A percentile compares a stretch with the other conserved stretches of the same genome.
These are phyloP conservation scores for Drosophila erecta DNA, from an alignment of 1,140 invertebrate species.

Conservation along the genomic window DNA sequence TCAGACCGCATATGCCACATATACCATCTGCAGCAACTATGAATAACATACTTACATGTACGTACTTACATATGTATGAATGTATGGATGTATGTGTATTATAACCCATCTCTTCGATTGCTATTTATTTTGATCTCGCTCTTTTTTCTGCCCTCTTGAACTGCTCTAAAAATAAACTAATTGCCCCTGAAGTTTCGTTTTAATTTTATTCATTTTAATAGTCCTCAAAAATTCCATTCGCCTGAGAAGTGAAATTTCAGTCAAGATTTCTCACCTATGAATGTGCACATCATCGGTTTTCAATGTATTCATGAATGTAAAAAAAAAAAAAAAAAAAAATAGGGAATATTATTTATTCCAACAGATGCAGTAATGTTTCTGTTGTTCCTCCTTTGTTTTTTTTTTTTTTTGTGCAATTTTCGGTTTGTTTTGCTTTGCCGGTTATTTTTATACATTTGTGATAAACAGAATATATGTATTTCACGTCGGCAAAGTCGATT, in stretches of 20 bases:
- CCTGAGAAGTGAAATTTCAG: slow-evolving; percentile 26
- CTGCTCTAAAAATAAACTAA: slow-evolving; percentile 36
- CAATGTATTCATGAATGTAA: not conserved
- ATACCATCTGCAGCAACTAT: too few species aligned
- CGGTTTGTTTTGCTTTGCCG: slow-evolving; percentile 27
- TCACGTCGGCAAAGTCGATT: slow-evolving; percentile 20
- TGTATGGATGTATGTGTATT: too few species aligned
- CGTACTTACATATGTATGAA: too few species aligned
- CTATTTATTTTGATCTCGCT: not conserved
- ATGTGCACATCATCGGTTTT: too few species aligned
- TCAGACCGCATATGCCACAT: slow-evolving; percentile 4
- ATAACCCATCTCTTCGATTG: not conserved
- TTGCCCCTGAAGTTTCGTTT: slow-evolving; percentile 17
- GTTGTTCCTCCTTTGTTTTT: slow-evolving; percentile 26
- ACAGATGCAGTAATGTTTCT: slow-evolving; percentile 66
- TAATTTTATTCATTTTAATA: slow-evolving; percentile 35
- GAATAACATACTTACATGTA: too few species aligned
- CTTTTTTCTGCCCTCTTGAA: slow-evolving; percentile 12
- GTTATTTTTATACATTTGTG: slow-evolving; percentile 34
- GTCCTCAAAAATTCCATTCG: slow-evolving; percentile 70
- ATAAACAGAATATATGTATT: slow-evolving; percentile 27
- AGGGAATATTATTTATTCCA: slow-evolving; percentile 22
- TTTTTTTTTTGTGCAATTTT: slow-evolving; percentile 39
- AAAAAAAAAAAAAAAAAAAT: slow-evolving; percentile 5
- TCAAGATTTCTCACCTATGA: slow-evolving; percentile 10